Evolutionary conservation across 2,888 invertebrate species (phyloP), one percentile per base, ranked within the genome.

Genomic region (Diaperis boleti): DNA sequence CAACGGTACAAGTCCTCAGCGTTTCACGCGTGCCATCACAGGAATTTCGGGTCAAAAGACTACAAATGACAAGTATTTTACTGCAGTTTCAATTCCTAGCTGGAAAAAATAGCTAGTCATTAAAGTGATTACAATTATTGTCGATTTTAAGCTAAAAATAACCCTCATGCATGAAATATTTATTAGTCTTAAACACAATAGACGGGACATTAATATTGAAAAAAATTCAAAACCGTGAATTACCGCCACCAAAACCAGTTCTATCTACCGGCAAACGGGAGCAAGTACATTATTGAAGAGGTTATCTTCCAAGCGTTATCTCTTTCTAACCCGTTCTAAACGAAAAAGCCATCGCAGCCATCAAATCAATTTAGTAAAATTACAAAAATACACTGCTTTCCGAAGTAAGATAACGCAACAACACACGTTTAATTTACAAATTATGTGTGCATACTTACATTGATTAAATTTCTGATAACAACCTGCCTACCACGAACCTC

Each of bases 381-480:
- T n/a, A 5, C 6, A 14, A 39, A 15, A 39, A 15, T 14, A 14
- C 13, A 14, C 6, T 35, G 10, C 11, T 35, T 13, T 35, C n/a
- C 26, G n/a, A 26, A n/a, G 26, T 6, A 5, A 8, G 26, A 20
- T 26, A 26, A 26, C 3, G n/a, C 26, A 41, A 17, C 14, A 39
- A 20, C 17, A 2, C 11, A 35, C 11, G 8, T 41, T 41, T 17
- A 17, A 41, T 41, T 41, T 1, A 35, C 14, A 35, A 35, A 14
- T 41, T 8, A n/a, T n/a, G n/a, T n/a, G n/a, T n/a, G n/a, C 7
- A 15, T 49, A 49, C 49, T 49, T 33, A 49, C 49, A 35, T 35
- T 14, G 29, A 49, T 26, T 11, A 33, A n/a, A 33, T 33, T 49
- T 13, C n/a, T 3, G n/a, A 47, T 26, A 47, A 17, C 5, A 18